Evolutionary conservation across 2,797 vertebrate genomes (phyloP).

Genomic region (Semaprochilodus insignis): DNA sequence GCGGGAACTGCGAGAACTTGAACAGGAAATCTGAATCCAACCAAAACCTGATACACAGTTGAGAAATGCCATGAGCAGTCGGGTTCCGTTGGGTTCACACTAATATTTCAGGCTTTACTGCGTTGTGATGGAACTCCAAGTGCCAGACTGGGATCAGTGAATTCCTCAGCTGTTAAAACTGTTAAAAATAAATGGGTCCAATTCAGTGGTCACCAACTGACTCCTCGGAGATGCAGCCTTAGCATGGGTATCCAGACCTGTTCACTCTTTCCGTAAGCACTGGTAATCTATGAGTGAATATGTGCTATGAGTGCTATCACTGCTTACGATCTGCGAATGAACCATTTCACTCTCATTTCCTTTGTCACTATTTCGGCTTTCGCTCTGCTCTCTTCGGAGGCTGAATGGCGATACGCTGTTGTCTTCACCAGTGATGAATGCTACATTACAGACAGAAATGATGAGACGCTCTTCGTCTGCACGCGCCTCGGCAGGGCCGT

Average conservation of each 20-base stretch:
- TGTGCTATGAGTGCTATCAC: not conserved
- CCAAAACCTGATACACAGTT: no score
- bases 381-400: not conserved
- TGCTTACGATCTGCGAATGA: conserved; percentile 1
- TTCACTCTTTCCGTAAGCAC: not conserved
- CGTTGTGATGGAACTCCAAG: not conserved
- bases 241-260: not conserved
- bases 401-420: not conserved
- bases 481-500: not conserved
- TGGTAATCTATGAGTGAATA: conserved; percentile 2
- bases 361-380: not conserved
- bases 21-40: no score
- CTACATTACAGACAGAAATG: not conserved
- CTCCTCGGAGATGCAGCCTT: not conserved
- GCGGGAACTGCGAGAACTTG: no score
- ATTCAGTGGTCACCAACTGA: not conserved
- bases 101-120: not conserved
- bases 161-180: not conserved
- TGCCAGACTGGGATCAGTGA: not conserved
- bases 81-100: no score
- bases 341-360: conserved; percentile 3
- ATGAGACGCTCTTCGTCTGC: not conserved
- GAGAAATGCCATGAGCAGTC: no score
- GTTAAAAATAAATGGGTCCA: not conserved
- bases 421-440: conserved; percentile 1